Conservation (phyloP, 2,888 invertebrate species). For the Himalopsyche anomala region DNA sequence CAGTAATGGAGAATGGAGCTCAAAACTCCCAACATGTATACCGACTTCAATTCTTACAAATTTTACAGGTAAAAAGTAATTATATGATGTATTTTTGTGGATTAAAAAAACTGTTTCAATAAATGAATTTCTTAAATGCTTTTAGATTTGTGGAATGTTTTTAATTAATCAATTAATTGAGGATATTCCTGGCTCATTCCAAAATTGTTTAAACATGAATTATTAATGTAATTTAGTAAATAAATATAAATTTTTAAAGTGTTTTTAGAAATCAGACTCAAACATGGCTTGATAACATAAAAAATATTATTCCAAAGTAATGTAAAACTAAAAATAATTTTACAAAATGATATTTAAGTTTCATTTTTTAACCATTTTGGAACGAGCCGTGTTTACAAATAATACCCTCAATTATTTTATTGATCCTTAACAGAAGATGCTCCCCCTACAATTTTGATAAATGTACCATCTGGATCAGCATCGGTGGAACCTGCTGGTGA, state of each 20-base stretch:
- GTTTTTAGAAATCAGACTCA: no score
- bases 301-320: no score
- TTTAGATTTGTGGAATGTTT: not conserved
- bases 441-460: slow-evolving; percentile 88
- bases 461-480: slow-evolving; percentile 86
- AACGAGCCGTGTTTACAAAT: no score
- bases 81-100: not conserved
- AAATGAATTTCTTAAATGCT: not conserved
- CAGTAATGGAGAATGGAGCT: slow-evolving; percentile 89
- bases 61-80: slow-evolving; percentile 81
- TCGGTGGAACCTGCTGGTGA: slow-evolving; percentile 88
- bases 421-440: slow-evolving; percentile 80
- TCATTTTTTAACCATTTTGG: slow-evolving; percentile 41
- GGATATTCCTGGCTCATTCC: no score
- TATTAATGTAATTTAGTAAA: no score
- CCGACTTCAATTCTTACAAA: slow-evolving; percentile 92
- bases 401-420: no score
- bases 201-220: no score
- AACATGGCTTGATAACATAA: no score
- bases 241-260: no score
- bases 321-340: no score
- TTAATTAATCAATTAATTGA: not conserved
- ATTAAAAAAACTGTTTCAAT: not conserved
- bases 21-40: slow-evolving; percentile 87
- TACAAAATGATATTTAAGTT: no score